Conservation (phyloP, 2,797 vertebrate species). For the Otolemur crassicaudatus region DNA sequence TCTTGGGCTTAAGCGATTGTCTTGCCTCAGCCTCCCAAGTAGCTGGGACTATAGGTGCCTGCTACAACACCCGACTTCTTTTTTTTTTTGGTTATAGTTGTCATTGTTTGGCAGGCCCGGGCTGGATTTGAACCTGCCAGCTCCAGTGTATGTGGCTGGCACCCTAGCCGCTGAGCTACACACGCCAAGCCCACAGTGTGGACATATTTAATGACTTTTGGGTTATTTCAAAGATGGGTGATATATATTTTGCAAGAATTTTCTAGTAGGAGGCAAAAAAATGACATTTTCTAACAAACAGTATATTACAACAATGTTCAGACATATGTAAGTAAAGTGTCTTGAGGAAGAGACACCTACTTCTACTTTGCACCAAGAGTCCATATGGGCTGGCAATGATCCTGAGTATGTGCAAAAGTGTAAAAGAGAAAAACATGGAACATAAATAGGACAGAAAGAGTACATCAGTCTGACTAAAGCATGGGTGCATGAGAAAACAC, state of each 20-base stretch:
- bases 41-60: no score
- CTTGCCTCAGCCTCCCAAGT: no score
- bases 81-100: no score
- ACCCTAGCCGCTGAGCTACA: no score
- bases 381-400: background rate
- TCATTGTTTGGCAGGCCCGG: no score
- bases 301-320: background rate
- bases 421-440: background rate
- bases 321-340: background rate
- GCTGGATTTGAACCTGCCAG: no score
- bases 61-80: no score
- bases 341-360: slow-evolving; percentile 22
- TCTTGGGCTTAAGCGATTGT: no score
- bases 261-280: slow-evolving; percentile 39
- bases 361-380: slow-evolving; percentile 32
- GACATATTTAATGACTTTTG: slow-evolving; percentile 13
- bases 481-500: background rate
- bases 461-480: background rate
- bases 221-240: background rate
- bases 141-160: no score
- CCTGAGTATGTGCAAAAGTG: background rate
- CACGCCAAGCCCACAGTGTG: background rate
- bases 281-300: slow-evolving; percentile 19
- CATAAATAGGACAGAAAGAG: slow-evolving; percentile 31
- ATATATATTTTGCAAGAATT: slow-evolving; percentile 7